Evolutionary conservation across 1,140 invertebrate genomes (phyloP).

Genomic region (Euwallacea fornicatus): DNA sequence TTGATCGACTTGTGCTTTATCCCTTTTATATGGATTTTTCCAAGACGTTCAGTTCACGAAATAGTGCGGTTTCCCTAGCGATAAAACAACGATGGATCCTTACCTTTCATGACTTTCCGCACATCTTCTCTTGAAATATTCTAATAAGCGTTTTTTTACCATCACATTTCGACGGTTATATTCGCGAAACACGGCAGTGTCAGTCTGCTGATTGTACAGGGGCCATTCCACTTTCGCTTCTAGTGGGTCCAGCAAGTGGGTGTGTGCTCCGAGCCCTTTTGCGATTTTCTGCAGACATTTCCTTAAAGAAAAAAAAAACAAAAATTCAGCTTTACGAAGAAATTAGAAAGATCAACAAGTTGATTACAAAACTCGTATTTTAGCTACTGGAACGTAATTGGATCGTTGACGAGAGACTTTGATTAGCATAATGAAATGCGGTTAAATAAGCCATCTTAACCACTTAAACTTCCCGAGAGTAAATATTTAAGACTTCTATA

Average conservation of each 20-base stretch:
- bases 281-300: slow-evolving; percentile 94
- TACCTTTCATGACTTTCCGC: slow-evolving; percentile 69
- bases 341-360: no score
- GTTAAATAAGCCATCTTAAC: neutral
- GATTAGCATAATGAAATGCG: neutral
- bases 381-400: no score
- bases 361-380: no score
- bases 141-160: slow-evolving; percentile 74
- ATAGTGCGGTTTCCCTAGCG: neutral
- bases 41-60: no score
- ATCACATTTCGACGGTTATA: slow-evolving; percentile 78
- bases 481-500: neutral
- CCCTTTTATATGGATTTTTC: no score
- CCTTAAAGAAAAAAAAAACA: slow-evolving; percentile 62
- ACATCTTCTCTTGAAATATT: slow-evolving; percentile 79
- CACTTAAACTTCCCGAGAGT: neutral
- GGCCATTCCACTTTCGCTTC: slow-evolving; percentile 82
- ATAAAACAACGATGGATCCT: slow-evolving; percentile 2
- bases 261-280: slow-evolving; percentile 86
- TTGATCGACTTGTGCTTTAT: neutral
- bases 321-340: neutral
- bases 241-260: slow-evolving; percentile 70
- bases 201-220: slow-evolving; percentile 94
- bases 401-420: neutral
- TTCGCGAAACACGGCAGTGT: slow-evolving; percentile 84